Evolutionary conservation across 2,888 invertebrate genomes (phyloP).

Genomic region (Dolichopus griseipennis): DNA sequence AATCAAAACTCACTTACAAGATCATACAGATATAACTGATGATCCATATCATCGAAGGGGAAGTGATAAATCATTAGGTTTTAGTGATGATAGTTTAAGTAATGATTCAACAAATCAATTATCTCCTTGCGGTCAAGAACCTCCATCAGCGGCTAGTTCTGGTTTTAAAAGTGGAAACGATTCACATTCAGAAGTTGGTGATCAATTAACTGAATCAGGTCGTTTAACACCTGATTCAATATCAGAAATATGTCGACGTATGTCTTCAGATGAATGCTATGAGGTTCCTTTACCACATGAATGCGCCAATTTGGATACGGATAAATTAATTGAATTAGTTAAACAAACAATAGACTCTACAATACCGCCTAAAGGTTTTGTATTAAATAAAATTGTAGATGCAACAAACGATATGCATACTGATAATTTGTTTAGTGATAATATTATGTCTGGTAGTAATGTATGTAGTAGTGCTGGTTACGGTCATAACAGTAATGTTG

Average conservation of each 20-base stretch:
- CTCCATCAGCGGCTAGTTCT: slow-evolving; percentile 51
- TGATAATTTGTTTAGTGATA: slow-evolving; percentile 23
- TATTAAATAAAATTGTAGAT: slow-evolving; percentile 46
- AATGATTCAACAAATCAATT: slow-evolving; percentile 52
- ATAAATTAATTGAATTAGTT: slow-evolving; percentile 68
- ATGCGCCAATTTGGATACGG: slow-evolving; percentile 69
- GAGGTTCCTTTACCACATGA: slow-evolving; percentile 72
- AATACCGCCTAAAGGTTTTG: slow-evolving; percentile 61
- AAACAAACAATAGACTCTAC: slow-evolving; percentile 70
- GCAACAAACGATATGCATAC: slow-evolving; percentile 23
- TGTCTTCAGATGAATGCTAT: slow-evolving; percentile 47
- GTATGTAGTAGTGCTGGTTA: background rate
- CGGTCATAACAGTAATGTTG: slow-evolving; percentile 30
- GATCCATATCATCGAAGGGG: slow-evolving; percentile 50
- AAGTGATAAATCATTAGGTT: slow-evolving; percentile 60
- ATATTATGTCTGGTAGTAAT: slow-evolving; percentile 19
- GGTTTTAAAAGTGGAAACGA: slow-evolving; percentile 49
- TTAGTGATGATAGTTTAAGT: slow-evolving; percentile 65
- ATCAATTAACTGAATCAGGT: slow-evolving; percentile 41
- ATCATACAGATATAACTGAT: background rate
- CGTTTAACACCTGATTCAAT: slow-evolving; percentile 39
- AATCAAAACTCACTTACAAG: background rate
- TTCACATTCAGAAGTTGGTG: slow-evolving; percentile 50
- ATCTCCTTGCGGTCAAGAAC: slow-evolving; percentile 49
- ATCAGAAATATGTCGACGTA: slow-evolving; percentile 37